Evolutionary conservation across 1,140 invertebrate species (phyloP).

Genomic region (Caenorhabditis brenneri): DNA sequence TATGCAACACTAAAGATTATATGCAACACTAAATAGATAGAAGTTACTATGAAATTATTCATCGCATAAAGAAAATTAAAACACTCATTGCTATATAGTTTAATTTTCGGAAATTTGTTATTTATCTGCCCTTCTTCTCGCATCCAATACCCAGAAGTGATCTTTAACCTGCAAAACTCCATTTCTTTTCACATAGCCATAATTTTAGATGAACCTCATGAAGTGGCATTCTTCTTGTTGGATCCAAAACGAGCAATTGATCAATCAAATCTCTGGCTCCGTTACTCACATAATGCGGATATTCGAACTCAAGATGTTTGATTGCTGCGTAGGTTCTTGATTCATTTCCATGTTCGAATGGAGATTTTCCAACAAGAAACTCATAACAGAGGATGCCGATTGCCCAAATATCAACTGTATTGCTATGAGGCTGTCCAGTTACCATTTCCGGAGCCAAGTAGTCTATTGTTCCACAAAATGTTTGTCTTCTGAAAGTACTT

Average conservation of each 20-base stretch:
- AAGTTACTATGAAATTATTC: no score
- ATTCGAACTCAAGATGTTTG: constrained; percentile 74
- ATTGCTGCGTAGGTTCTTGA: constrained; percentile 81
- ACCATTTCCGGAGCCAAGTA: constrained; percentile 93
- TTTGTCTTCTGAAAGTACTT: constrained; percentile 53
- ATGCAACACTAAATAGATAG: no score
- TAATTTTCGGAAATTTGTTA: no score
- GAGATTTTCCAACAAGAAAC: constrained; percentile 85
- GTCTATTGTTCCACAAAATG: constrained; percentile 81
- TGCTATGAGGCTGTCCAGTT: constrained; percentile 76
- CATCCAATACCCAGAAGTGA: no score
- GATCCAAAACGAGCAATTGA: constrained; percentile 4
- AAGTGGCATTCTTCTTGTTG: constrained; percentile 19
- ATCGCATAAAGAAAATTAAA: no score
- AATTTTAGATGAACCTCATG: background rate
- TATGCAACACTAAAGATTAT: no score
- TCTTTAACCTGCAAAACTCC: no score
- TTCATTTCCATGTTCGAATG: constrained; percentile 37
- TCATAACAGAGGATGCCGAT: constrained; percentile 91
- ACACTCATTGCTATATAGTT: no score
- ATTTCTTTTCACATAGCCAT: no score
- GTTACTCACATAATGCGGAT: constrained; percentile 22
- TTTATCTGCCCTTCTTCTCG: no score
- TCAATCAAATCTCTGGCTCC: constrained; percentile 39
- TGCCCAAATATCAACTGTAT: constrained; percentile 73